These are phyloP conservation scores for Leptothorax acervorum DNA, from an alignment of 2,888 invertebrate genomes.

Conservation along the genomic window DNA sequence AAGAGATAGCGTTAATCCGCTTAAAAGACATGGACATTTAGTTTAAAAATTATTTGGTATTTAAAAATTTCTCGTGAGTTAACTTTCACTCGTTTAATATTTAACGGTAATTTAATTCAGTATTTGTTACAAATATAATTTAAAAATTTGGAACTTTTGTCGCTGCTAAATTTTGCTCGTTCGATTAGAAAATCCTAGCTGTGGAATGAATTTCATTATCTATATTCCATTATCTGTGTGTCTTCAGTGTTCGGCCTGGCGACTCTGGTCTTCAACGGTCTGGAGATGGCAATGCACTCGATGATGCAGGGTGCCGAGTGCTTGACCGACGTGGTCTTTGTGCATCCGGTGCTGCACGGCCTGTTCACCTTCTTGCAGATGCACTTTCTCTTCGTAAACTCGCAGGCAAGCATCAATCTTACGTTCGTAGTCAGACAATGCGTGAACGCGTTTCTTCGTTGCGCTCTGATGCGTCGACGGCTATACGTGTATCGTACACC, in stretches of 20 bases:
- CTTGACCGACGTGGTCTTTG: slow-evolving; percentile 86
- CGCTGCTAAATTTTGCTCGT: background rate
- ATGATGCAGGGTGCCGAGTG: slow-evolving; percentile 86
- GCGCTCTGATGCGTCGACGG: slow-evolving; percentile 34
- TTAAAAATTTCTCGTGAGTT: background rate
- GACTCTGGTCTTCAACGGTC: slow-evolving; percentile 87
- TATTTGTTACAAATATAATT: background rate
- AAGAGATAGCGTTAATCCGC: slow-evolving; percentile 67
- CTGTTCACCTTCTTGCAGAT: slow-evolving; percentile 87
- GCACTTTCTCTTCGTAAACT: slow-evolving; percentile 88
- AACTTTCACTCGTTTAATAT: background rate
- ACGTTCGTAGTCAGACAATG: slow-evolving; percentile 28
- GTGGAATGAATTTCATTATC: background rate
- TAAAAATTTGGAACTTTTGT: background rate
- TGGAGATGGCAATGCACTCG: slow-evolving; percentile 87
- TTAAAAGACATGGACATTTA: background rate
- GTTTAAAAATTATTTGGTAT: background rate
- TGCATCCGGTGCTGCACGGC: slow-evolving; percentile 87
- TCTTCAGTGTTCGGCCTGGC: slow-evolving; percentile 87
- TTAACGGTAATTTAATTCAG: background rate
- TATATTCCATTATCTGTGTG: background rate
- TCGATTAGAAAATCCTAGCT: background rate
- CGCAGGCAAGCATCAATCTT: slow-evolving; percentile 84
- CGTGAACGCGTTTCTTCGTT: slow-evolving; percentile 38
- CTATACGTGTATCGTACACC: slow-evolving; percentile 6